Base-by-base conservation (phyloP, 1,140 invertebrate genomes). In the Calliphora vicina region DNA sequence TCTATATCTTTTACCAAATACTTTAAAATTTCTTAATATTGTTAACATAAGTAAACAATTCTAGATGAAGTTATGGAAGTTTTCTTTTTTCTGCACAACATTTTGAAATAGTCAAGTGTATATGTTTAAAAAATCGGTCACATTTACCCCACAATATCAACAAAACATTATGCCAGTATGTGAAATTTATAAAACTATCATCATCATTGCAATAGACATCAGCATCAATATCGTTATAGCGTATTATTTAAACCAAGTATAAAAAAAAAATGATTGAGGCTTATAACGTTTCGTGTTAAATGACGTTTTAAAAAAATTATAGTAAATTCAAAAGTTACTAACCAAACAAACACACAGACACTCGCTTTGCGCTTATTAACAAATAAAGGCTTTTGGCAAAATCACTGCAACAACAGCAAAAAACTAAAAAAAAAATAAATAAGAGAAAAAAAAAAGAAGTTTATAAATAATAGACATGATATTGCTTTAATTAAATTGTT, bases 401-500 rank as follows among this genome's bases (percentile, higher is more conserved):
- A 57, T 17, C 2, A 15, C 2, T 57, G 15, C 50, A 57, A n/a
- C n/a, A 15, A 57, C 5, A 57, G 17, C 50, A 57, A 15, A 57
- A 2, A 23, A n/a, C n/a, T n/a, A 5, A 23, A 23, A 67, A 23
- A 67, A 1, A 67, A 23, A 67, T 67, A 67, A 67, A 67, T 67
- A 67, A 67, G 20, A 67, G 61, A 67, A n/a, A 2, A 23, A 5
- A 23, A 23, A 67, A 23, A 67, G 2, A 67, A 23, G 20, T 67
- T 67, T 67, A 67, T 67, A 67, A 67, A 67, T 67, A 67, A 67
- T 67, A 67, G 61, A 67, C 61, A 67, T 67, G 61, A 67, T 67
- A 67, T 67, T 67, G 61, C 61, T 23, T 67, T 23, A 67, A 67
- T 67, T 67, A 67, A 67, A 67, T 67, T 67, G 61, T 67, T 17